These are phyloP conservation scores for Sebastes steindachneri DNA, from an alignment of 2,797 vertebrate genomes.

Conservation along the genomic window DNA sequence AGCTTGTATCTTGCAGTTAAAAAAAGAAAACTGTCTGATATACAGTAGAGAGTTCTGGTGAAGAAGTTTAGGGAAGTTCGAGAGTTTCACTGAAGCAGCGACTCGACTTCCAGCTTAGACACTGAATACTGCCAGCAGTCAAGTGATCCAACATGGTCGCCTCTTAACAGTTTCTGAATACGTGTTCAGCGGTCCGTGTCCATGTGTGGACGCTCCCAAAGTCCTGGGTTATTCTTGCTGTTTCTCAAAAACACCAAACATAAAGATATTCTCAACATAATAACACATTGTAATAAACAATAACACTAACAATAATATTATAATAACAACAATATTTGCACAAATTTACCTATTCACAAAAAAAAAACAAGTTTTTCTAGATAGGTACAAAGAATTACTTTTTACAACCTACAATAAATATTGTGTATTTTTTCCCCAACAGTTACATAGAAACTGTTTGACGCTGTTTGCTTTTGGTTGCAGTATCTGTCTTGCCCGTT, in stretches of 20 bases:
- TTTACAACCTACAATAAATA: conserved; percentile 97
- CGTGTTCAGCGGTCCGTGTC: conserved; percentile 40
- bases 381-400: conserved; percentile 89
- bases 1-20: conserved; percentile 23
- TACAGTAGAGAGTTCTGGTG: conserved; percentile 52
- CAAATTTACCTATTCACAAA: conserved; percentile 87
- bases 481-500: conserved; percentile 59
- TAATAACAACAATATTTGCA: conserved; percentile 87
- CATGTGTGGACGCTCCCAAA: conserved; percentile 54
- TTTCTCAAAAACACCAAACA: conserved; percentile 79
- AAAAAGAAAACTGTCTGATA: conserved; percentile 24
- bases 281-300: conserved; percentile 82
- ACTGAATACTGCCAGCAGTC: conserved; percentile 76
- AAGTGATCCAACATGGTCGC: conserved; percentile 58
- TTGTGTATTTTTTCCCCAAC: conserved; percentile 72
- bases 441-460: conserved; percentile 72
- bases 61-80: conserved; percentile 43
- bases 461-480: conserved; percentile 69
- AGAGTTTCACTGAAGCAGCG: conserved; percentile 28
- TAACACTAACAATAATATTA: conserved; percentile 82
- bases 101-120: conserved; percentile 57
- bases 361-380: conserved; percentile 78
- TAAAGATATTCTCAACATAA: conserved; percentile 79
- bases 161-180: conserved; percentile 30
- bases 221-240: conserved; percentile 59